A percentile compares a stretch with the other conserved stretches of the same genome.
Conservation (phyloP, 2,888 invertebrate species). For the Maniola hyperantus region DNA sequence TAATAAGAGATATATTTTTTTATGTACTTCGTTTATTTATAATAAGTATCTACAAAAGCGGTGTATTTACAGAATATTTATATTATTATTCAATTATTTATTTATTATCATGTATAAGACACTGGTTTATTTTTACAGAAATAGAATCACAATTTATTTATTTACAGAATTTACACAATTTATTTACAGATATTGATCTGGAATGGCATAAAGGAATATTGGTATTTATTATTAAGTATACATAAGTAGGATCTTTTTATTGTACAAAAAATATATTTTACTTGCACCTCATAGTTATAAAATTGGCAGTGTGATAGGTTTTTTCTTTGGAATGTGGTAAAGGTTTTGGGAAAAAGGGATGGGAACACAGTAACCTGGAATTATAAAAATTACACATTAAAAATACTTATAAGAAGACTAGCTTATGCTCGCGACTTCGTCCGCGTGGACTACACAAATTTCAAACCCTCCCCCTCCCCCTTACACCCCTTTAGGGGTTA, state of each 20-base stretch:
- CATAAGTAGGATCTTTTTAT: not conserved
- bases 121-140: conserved; percentile 34
- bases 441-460: too few species aligned
- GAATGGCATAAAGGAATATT: conserved; percentile 30
- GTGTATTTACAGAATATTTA: conserved; percentile 21
- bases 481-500: too few species aligned
- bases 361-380: conserved; percentile 37
- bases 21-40: conserved; percentile 1
- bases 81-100: conserved; percentile 14
- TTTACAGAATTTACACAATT: conserved; percentile 9
- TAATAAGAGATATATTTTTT: conserved; percentile 7
- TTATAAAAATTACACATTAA: not conserved
- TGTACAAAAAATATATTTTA: conserved; percentile 17
- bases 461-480: too few species aligned
- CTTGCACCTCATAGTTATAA: conserved; percentile 17
- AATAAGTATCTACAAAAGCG: conserved; percentile 13
- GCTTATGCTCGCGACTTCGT: too few species aligned
- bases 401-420: too few species aligned
- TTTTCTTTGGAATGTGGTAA: conserved; percentile 35
- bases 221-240: conserved; percentile 2
- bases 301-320: conserved; percentile 34
- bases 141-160: conserved; percentile 1
- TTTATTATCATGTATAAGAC: conserved; percentile 44
- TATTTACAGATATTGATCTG: conserved; percentile 18
- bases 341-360: conserved; percentile 28